Base-by-base conservation (phyloP, 2,797 vertebrate species). In the Enteromius anoplus region DNA sequence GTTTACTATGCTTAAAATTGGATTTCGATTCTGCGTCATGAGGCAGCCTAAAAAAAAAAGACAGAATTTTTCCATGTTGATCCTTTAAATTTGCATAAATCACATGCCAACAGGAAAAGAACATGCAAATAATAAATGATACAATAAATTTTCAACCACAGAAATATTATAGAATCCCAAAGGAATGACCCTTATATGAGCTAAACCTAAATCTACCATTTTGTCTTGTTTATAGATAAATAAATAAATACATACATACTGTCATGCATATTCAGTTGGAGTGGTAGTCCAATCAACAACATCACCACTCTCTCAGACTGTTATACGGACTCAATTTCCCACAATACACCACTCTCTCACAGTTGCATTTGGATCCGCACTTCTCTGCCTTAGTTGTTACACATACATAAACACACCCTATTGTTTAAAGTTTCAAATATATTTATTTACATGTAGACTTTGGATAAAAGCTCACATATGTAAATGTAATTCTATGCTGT, bases 1-100 rank as follows among this genome's bases (percentile, higher is more conserved):
- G n/a, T 58, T 70, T 70, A 55, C 37, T 55, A 55, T 70, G 34
- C 32, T 29, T 68, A 7, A 42, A 79, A 69, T 55, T 79, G n/a
- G 21, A 69, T 68, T 68, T 53, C 7, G 51, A 23, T 37, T 62
- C 7, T 77, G 58, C 17, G 40, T 64, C 23, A 77, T 19, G 15
- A 11, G 37, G 34, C 14, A 75, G 32, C 12, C 19, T 40, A 3
- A 72, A 51, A 73, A 60, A 23, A 64, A 8, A 29, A 5, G 4
- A 2, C 14, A 34, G 15, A 9, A 32, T 32, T 15, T 2, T 29
- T 53, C 21, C 12, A 26, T 8, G 15, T 64, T 55, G 49, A 26
- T 26, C 55, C 51, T 55, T 34, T 12, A 73, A 73, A 11, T 32
- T 70, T 23, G 10, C 5, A 5, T 66, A 11, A 11, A 23, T 69